Base-by-base conservation (phyloP, 2,797 vertebrate genomes). In the Lates japonicus region DNA sequence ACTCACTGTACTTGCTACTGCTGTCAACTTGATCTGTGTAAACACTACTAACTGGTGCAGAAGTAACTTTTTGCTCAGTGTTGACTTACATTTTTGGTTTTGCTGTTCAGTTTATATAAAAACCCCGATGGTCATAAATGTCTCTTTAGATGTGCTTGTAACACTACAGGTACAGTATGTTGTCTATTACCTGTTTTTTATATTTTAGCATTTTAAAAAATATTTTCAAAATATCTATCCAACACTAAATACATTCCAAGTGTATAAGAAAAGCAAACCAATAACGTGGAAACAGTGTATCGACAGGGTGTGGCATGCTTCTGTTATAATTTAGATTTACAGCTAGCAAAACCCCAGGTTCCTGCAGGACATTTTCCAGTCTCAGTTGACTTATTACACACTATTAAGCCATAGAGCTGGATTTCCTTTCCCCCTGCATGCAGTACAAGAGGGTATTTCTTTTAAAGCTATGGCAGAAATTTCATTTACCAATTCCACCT, bases 311-410 rank as follows among this genome's bases (percentile, higher is more conserved):
- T n/a, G 74, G 62, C 31, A 0, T 5, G 8, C 71, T 85, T 51
- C 48, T n/a, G 78, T 80, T 84, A 69, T 65, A 51, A 20, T 70
- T 52, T 33, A 55, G 70, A 87, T 87, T 86, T 74, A 84, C 71
- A 61, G 68, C 22, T n/a, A 55, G 79, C 60, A 66, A 70, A 71
- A 77, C 58, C n/a, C 25, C 69, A 22, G 61, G 55, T 77, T 59
- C 41, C 81, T 55, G 70, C 57, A 74, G 49, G 11, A 82, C 4
- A 2, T 17, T 66, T 63, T 79, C 63, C 11, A 9, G 13, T 78
- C 80, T 75, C 51, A 1, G 4, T 58, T 70, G 80, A 84, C 75
- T 75, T 81, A 76, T 70, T 84, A 75, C 54, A 78, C 67, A 37
- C 65, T 49, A 62, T 52, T 19, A 16, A 80, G 57, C 63, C 41